These are phyloP conservation scores for Sebastes reedi DNA, from an alignment of 2,797 vertebrate genomes.

Conservation along the genomic window DNA sequence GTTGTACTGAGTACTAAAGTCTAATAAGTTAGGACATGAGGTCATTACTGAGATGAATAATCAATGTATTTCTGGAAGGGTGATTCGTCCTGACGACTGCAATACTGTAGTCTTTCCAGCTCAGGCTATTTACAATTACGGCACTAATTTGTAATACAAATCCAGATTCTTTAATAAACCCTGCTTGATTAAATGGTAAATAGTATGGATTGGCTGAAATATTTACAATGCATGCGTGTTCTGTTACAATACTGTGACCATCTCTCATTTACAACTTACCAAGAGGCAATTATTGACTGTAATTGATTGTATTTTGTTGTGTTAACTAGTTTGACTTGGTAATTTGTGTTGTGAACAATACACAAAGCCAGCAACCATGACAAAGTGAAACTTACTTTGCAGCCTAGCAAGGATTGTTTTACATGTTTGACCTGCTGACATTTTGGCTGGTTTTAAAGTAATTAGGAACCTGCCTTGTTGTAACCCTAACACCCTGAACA, in stretches of 20 bases:
- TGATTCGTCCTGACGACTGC: conserved; percentile 69
- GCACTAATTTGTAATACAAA: conserved; percentile 67
- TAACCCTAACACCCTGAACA: conserved; percentile 8
- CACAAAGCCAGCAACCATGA: conserved; percentile 6
- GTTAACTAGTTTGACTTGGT: conserved; percentile 5
- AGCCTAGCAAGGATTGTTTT: not conserved
- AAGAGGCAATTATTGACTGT: conserved; percentile 11
- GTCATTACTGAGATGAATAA: conserved; percentile 74
- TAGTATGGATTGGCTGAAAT: conserved; percentile 51
- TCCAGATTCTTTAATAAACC: conserved; percentile 52
- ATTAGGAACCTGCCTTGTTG: not conserved
- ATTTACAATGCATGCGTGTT: conserved; percentile 29
- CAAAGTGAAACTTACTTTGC: conserved; percentile 9
- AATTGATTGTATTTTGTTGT: conserved; percentile 12
- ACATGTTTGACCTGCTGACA: conserved; percentile 31
- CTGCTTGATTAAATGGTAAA: conserved; percentile 56
- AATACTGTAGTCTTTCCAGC: conserved; percentile 54
- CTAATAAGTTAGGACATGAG: conserved; percentile 63
- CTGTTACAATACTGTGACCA: conserved; percentile 6
- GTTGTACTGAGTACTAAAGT: conserved; percentile 30
- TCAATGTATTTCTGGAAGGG: conserved; percentile 64
- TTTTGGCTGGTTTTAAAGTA: conserved; percentile 31
- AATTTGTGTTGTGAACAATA: conserved; percentile 14
- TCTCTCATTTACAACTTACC: conserved; percentile 12
- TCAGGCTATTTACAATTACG: conserved; percentile 68